A percentile compares a stretch with the other conserved stretches of the same genome.
phyloP scores from a whole-genome alignment of 2,797 vertebrate genomes.

The Pachyuromys duprasi region DNA sequence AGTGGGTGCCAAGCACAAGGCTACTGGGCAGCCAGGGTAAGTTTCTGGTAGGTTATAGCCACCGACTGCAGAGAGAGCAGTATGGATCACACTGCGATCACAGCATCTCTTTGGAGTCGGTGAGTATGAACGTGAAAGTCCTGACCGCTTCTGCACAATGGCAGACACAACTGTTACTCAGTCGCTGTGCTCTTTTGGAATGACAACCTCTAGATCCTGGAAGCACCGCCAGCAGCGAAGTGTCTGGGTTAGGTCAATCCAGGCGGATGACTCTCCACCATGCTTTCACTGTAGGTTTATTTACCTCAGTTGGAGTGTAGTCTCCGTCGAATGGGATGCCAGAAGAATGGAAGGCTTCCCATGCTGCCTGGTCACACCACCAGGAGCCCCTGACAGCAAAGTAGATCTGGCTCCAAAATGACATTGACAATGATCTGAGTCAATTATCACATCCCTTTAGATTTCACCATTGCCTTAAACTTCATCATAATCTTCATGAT shows the following conservation, averaged over 20 bases:
- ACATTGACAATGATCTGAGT: not conserved
- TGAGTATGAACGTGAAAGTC: not conserved
- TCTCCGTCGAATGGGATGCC: not conserved
- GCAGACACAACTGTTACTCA: not conserved
- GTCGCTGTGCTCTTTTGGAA: not conserved
- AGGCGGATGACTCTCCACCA: not conserved
- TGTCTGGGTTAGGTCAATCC: not conserved
- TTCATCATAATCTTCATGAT: not conserved
- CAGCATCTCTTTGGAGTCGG: not conserved
- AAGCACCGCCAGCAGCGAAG: not conserved
- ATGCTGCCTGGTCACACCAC: not conserved
- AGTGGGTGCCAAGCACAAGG: not conserved
- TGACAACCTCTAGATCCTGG: not conserved
- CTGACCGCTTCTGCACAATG: not conserved
- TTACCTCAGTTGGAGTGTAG: not conserved
- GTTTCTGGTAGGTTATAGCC: not conserved
- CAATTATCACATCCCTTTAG: not conserved
- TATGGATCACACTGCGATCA: fast-evolving
- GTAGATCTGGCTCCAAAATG: not conserved
- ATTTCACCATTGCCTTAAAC: not conserved
- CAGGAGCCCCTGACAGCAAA: not conserved
- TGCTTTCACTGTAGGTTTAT: not conserved
- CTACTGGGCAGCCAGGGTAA: not conserved
- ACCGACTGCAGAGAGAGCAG: not conserved
- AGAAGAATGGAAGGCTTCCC: not conserved